Evolutionary conservation across 2,113 vertebrate genomes (phyloP).

Genomic region (Mesitornis unicolor): DNA sequence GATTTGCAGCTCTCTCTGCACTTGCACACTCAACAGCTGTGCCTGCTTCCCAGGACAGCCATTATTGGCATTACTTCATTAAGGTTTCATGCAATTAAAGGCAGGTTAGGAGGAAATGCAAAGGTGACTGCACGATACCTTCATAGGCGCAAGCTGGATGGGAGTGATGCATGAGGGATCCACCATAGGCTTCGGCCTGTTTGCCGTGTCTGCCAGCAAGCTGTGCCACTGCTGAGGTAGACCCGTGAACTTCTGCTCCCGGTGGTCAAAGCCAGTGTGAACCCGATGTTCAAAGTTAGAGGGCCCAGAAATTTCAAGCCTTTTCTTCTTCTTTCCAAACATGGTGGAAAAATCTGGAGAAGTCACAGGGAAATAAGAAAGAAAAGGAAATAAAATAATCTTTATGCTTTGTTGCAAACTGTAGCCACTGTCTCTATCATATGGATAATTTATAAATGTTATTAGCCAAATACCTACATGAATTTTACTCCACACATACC

Average conservation of each 20-base stretch:
- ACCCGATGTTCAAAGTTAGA: conserved; percentile 99
- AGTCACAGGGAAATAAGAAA: background rate
- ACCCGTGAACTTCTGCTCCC: conserved; percentile 95
- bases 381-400: background rate
- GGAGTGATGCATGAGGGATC: conserved; percentile 98
- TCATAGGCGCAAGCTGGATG: conserved; percentile 98
- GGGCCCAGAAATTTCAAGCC: conserved; percentile 97
- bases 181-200: conserved; percentile 97
- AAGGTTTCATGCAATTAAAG: too few species aligned
- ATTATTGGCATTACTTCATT: accelerated
- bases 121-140: conserved; percentile 76
- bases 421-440: background rate
- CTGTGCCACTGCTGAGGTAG: conserved; percentile 98
- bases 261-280: conserved; percentile 95
- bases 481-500: background rate
- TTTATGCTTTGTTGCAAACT: background rate
- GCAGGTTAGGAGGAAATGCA: background rate
- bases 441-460: background rate
- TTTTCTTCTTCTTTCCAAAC: conserved; percentile 99
- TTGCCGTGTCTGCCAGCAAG: conserved; percentile 93
- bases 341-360: conserved; percentile 88
- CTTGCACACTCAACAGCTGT: background rate
- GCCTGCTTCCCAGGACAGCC: background rate
- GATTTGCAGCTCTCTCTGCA: background rate
- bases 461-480: background rate